These are phyloP conservation scores for Ramphastos sulfuratus DNA, from an alignment of 2,113 vertebrate genomes.

Conservation along the genomic window DNA sequence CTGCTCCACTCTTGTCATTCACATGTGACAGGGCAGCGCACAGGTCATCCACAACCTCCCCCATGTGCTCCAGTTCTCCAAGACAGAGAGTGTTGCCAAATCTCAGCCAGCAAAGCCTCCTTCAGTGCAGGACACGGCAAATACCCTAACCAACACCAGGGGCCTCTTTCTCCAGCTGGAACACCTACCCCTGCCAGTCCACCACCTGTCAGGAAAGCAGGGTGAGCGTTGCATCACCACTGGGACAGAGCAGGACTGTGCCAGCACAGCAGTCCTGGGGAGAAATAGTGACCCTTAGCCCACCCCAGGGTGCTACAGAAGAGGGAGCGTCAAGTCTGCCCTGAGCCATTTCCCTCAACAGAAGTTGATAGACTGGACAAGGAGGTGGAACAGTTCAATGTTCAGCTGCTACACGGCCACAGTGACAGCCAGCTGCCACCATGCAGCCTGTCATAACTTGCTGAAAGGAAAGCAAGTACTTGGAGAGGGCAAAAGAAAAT, in stretches of 20 bases:
- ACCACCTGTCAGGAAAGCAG: neutral
- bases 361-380: neutral
- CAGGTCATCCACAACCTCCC: neutral
- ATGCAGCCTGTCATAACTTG: neutral
- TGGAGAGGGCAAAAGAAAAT: neutral
- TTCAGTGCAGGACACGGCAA: neutral
- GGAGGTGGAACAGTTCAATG: rapidly evolving
- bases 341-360: neutral
- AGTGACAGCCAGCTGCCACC: neutral
- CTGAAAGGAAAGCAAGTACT: neutral
- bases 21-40: neutral
- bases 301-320: neutral
- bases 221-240: rapidly evolving
- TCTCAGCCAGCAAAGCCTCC: neutral
- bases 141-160: neutral
- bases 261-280: neutral
- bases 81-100: rapidly evolving
- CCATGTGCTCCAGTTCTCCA: rapidly evolving
- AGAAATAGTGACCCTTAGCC: neutral
- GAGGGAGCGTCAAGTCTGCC: rapidly evolving
- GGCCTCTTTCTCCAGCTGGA: neutral
- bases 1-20: neutral
- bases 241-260: neutral
- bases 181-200: neutral
- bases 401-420: rapidly evolving